A percentile compares a stretch with the other conserved stretches of the same genome.
These are phyloP conservation scores for Meloe dianella DNA, from an alignment of 2,888 invertebrate species.

Conservation along the genomic window DNA sequence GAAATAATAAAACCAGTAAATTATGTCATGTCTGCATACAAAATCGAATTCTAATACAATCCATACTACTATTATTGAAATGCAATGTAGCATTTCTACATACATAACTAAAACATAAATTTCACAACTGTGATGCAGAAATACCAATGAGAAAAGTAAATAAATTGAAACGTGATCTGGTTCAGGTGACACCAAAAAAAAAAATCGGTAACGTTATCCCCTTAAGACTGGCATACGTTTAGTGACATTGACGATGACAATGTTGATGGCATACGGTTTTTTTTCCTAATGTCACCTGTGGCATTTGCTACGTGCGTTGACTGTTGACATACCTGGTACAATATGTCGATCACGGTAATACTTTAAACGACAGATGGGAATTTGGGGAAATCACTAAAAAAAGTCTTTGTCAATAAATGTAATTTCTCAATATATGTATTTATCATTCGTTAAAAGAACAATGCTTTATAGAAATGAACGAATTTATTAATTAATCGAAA, in stretches of 20 bases:
- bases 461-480: too few species aligned
- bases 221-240: background rate
- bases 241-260: background rate
- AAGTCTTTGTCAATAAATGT: background rate
- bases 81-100: background rate
- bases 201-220: background rate
- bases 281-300: slow-evolving; percentile 30
- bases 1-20: slow-evolving; percentile 24
- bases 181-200: slow-evolving; percentile 2
- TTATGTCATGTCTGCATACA: slow-evolving; percentile 21
- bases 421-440: background rate
- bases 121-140: slow-evolving; percentile 39
- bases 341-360: slow-evolving; percentile 19
- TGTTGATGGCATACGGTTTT: slow-evolving; percentile 23
- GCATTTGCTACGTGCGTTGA: slow-evolving; percentile 29
- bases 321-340: slow-evolving; percentile 17
- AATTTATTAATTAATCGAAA: background rate
- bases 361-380: background rate
- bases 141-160: slow-evolving; percentile 41
- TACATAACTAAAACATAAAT: slow-evolving; percentile 38
- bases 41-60: background rate
- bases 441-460: background rate
- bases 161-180: slow-evolving; percentile 44
- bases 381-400: background rate
- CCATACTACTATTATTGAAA: background rate